phyloP scores from a whole-genome alignment of 2,888 invertebrate genomes.

The Megalurothrips usitatus region DNA sequence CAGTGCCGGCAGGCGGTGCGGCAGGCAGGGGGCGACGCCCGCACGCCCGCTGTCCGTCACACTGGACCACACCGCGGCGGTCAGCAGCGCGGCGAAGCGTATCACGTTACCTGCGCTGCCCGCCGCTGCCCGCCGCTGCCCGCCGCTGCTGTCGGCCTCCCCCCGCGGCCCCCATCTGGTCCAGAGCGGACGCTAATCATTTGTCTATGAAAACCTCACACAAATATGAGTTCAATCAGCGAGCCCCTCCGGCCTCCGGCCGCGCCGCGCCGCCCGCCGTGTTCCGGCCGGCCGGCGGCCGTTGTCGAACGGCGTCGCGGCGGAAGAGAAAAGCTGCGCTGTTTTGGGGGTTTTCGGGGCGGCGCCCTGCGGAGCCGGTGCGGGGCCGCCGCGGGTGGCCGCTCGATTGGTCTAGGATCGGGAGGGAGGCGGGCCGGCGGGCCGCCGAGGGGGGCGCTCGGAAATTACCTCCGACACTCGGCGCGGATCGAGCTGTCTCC shows the following conservation, averaged over 20 bases:
- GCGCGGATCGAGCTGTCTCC: no score
- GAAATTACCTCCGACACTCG: no score
- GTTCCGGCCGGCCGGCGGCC: no score
- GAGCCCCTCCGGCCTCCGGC: no score
- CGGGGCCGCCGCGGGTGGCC: neutral
- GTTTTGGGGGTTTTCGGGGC: neutral
- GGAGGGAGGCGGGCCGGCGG: neutral
- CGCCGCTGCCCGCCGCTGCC: neutral
- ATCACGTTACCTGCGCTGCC: neutral
- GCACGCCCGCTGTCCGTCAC: no score
- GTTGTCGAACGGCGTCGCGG: neutral
- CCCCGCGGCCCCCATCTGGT: neutral
- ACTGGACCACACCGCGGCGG: no score
- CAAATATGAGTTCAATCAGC: neutral
- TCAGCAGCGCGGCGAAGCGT: no score
- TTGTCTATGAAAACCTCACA: slow-evolving; percentile 16
- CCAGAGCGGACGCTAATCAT: neutral
- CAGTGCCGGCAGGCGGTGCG: no score
- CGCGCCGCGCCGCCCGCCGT: no score
- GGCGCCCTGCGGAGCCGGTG: neutral
- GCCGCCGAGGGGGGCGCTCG: no score
- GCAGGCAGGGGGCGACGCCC: no score
- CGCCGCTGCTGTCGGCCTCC: neutral
- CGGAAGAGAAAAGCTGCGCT: neutral
- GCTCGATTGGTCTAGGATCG: neutral